phyloP scores from a whole-genome alignment of 2,113 vertebrate genomes.

The Rutilus rutilus region DNA sequence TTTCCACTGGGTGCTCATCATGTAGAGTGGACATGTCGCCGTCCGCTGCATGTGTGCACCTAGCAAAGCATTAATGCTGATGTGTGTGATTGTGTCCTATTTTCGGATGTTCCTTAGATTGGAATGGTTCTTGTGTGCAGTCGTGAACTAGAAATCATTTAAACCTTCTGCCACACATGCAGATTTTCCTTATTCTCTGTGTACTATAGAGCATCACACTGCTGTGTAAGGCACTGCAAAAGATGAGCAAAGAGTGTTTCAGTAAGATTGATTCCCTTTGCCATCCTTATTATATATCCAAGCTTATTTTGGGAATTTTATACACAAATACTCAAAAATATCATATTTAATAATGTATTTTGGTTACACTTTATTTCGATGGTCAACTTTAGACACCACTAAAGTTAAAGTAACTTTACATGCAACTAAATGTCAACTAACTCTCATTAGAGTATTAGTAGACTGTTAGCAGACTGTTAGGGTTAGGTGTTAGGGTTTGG shows the following conservation, averaged over 20 bases:
- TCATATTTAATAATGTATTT: constrained; percentile 44
- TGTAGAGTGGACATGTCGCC: not conserved
- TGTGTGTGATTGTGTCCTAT: constrained; percentile 19
- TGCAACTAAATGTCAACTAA: too few relatives aligned
- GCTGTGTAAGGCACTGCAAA: not conserved
- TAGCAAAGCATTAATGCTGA: constrained; percentile 38
- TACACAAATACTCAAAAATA: constrained; percentile 20
- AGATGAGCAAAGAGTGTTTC: not conserved
- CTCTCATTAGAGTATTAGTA: too few relatives aligned
- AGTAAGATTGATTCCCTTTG: constrained; percentile 58
- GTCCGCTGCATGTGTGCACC: constrained; percentile 50
- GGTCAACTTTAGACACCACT: too few relatives aligned
- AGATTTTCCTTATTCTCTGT: constrained; percentile 45
- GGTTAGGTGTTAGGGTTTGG: too few relatives aligned
- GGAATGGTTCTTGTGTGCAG: constrained; percentile 7
- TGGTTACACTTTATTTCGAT: not conserved
- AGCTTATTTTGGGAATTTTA: too few relatives aligned
- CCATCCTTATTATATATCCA: too few relatives aligned
- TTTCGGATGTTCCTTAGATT: constrained; percentile 36
- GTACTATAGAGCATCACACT: not conserved
- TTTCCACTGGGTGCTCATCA: not conserved
- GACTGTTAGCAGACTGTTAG: too few relatives aligned
- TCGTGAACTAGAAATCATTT: constrained; percentile 36
- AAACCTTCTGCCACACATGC: constrained; percentile 52
- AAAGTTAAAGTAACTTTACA: too few relatives aligned